A percentile compares a stretch with the other conserved stretches of the same genome.
These are phyloP conservation scores for Eumacrocentrus americanus DNA, from an alignment of 2,888 invertebrate species.

Conservation along the genomic window DNA sequence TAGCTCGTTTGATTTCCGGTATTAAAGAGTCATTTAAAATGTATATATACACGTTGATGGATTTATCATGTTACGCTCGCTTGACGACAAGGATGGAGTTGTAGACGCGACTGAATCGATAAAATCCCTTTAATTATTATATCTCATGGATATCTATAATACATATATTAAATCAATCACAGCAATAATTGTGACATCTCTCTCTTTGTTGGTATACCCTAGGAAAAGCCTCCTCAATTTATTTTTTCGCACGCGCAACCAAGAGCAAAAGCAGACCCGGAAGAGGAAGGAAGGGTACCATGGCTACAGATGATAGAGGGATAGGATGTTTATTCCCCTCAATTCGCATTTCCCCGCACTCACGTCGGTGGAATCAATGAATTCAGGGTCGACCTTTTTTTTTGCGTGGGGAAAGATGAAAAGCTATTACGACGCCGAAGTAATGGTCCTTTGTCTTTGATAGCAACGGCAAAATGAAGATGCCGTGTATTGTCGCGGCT, in stretches of 20 bases:
- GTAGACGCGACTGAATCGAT: neutral
- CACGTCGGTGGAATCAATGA: constrained; percentile 33
- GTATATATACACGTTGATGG: neutral
- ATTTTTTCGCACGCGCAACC: neutral
- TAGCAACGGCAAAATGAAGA: constrained; percentile 14
- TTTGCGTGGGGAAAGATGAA: constrained; percentile 20
- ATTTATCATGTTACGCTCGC: neutral
- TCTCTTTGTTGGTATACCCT: neutral
- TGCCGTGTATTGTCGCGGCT: constrained; percentile 13
- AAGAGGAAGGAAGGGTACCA: constrained; percentile 1
- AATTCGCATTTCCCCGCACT: constrained; percentile 4
- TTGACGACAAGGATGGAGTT: neutral
- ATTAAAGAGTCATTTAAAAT: too few species aligned
- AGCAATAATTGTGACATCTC: neutral
- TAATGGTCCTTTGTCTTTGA: constrained; percentile 33
- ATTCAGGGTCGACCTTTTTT: constrained; percentile 27
- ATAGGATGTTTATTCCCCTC: neutral
- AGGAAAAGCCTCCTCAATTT: neutral
- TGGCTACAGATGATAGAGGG: neutral
- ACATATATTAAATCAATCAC: neutral
- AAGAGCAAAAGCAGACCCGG: neutral
- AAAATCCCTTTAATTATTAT: too few species aligned
- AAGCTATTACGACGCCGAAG: constrained; percentile 13
- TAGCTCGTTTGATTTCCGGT: too few species aligned
- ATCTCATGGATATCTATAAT: neutral